Evolutionary conservation across 2,113 vertebrate species (phyloP).

Genomic region (Pelusios castaneus): DNA sequence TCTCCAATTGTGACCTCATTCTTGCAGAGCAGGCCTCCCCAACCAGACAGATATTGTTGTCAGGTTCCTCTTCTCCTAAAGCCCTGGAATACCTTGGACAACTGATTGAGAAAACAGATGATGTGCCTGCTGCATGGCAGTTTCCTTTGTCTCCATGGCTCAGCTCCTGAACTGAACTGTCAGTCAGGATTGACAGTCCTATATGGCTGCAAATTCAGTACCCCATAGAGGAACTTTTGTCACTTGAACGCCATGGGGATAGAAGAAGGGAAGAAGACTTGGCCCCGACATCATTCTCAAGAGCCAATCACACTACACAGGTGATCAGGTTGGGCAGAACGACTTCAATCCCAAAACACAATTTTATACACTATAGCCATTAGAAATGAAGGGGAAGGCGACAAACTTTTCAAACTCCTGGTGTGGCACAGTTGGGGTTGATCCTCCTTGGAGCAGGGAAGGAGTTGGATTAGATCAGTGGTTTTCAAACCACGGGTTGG

Average conservation of each 20-base stretch:
- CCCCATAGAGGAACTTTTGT: not conserved
- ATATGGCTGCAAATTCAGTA: not conserved
- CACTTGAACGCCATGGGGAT: not conserved
- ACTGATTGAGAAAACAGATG: not conserved
- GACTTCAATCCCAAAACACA: not conserved
- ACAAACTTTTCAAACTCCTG: fast-evolving
- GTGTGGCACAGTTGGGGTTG: not conserved
- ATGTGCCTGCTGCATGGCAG: not conserved
- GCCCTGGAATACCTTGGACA: not conserved
- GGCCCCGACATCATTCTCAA: not conserved
- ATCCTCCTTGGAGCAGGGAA: fast-evolving
- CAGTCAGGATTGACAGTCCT: not conserved
- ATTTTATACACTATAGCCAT: not conserved
- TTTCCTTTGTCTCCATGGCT: not conserved
- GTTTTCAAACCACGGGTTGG: too few species aligned
- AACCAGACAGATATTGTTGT: not conserved
- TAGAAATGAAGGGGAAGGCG: not conserved
- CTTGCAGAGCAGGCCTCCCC: not conserved
- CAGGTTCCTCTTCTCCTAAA: not conserved
- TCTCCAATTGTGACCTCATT: not conserved
- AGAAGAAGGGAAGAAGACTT: not conserved
- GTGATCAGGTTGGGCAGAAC: not conserved
- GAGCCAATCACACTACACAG: not conserved
- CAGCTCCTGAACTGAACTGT: not conserved
- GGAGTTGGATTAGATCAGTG: too few species aligned